These are phyloP conservation scores for Cyprinodon tularosa DNA, from an alignment of 2,113 vertebrate species.

Conservation along the genomic window DNA sequence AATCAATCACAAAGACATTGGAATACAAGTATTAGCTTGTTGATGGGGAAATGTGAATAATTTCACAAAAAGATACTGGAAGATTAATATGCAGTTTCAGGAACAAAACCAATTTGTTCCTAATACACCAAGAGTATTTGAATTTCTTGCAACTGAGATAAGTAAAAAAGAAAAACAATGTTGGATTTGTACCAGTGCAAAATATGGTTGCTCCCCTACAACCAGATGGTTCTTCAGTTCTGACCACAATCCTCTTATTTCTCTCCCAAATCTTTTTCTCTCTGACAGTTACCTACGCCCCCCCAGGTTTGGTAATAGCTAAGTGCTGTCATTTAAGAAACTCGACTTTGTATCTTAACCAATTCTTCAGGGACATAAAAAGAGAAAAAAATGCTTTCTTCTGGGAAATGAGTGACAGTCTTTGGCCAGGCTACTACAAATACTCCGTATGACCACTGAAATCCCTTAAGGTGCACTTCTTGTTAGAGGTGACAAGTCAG, in stretches of 20 bases:
- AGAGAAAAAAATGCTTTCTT: slow-evolving; percentile 49
- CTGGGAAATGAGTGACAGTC: slow-evolving; percentile 56
- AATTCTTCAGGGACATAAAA: slow-evolving; percentile 53
- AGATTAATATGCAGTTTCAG: background rate
- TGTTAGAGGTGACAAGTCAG: slow-evolving; percentile 71
- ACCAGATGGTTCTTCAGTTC: slow-evolving; percentile 63
- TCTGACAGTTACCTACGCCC: slow-evolving; percentile 30
- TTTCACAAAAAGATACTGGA: background rate
- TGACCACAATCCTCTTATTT: slow-evolving; percentile 21
- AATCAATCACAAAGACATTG: slow-evolving; percentile 5
- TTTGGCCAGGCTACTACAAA: slow-evolving; percentile 53
- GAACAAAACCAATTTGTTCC: slow-evolving; percentile 26
- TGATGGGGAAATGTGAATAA: background rate
- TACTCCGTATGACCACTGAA: slow-evolving; percentile 55
- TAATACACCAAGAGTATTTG: slow-evolving; percentile 27
- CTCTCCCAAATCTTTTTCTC: slow-evolving; percentile 27
- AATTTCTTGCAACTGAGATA: slow-evolving; percentile 18
- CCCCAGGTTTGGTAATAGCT: slow-evolving; percentile 45
- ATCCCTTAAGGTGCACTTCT: slow-evolving; percentile 62
- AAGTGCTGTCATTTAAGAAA: slow-evolving; percentile 67
- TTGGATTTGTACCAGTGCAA: slow-evolving; percentile 51
- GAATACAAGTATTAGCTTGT: background rate
- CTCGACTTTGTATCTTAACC: slow-evolving; percentile 53
- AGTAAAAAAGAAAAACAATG: slow-evolving; percentile 18
- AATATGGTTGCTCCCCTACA: slow-evolving; percentile 65